These are phyloP conservation scores for Corvus cornix DNA, from an alignment of 2,113 vertebrate species.

Conservation along the genomic window DNA sequence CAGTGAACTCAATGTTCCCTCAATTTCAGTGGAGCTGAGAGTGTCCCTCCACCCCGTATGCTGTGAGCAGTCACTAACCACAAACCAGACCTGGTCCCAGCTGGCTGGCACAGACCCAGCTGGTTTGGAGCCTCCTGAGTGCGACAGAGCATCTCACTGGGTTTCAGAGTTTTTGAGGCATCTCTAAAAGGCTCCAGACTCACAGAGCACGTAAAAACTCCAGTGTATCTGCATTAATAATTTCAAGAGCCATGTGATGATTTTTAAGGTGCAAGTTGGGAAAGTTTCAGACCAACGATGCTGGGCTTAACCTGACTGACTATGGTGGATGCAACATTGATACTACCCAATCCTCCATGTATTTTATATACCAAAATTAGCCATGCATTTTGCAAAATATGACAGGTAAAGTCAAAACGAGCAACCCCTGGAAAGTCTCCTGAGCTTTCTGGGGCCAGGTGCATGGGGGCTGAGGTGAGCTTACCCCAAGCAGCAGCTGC, in stretches of 20 bases:
- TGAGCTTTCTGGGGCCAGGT: background rate
- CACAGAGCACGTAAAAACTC: background rate
- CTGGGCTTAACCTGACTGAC: background rate
- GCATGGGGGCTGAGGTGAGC: background rate
- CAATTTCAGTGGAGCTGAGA: background rate
- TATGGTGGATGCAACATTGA: no score
- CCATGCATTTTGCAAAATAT: background rate
- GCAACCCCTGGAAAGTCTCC: fast-evolving
- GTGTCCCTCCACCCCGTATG: fast-evolving
- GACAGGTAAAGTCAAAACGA: background rate
- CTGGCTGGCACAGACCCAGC: background rate
- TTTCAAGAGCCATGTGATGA: background rate
- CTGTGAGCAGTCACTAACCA: background rate
- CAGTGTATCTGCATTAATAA: background rate
- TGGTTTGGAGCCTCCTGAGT: background rate
- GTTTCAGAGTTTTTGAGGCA: background rate
- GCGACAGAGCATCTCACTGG: background rate
- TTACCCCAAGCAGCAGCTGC: background rate
- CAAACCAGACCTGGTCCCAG: background rate
- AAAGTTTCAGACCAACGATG: background rate
- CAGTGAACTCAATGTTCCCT: background rate
- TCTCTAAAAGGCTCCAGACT: background rate
- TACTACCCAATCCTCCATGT: fast-evolving
- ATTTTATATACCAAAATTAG: background rate
- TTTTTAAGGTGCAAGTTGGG: background rate